Base-by-base conservation (phyloP, 2,113 vertebrate genomes). In the Ibidorhyncha struthersii region DNA sequence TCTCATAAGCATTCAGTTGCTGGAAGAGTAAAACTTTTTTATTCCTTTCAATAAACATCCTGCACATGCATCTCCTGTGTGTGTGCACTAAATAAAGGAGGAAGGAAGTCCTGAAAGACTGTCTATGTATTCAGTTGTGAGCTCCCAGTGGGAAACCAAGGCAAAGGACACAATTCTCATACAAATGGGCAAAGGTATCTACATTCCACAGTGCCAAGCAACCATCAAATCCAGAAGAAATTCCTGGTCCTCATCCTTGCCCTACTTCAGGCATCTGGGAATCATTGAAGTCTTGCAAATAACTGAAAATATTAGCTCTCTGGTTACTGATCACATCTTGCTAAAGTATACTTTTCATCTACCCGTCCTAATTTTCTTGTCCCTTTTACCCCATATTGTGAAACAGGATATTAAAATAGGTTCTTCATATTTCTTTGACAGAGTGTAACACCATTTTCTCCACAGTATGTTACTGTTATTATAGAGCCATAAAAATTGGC, bases 171-270 rank as follows among this genome's bases (percentile, higher is more conserved):
- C 65, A 67, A 10, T 79, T 85, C 61, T 72, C 32, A 49, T 15
- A 87, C 40, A 82, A 80, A 70, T 36, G 89, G 91, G 81, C 93
- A 97, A 97, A 97, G 91, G 89, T 97, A 70, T 58, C 91, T 34
- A 22, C 95, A 95, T 97, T 94, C 94, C 96, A 87, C 89, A 77
- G 77, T 81, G 93, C 86, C 89, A 91, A 70, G 91, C 89, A 96
- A 87, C 91, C 93, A 85, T 91, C 89, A 96, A 89, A 95, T 87
- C 94, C 91, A 87, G 58, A 76, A 89, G 81, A 76, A 89, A 92
- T 89, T 84, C 80, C 73, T 65, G 55, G 63, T 77, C 65, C 36
- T 95, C 55, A 86, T 94, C 73, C 73, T 78, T 96, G 73, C 73
- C 56, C 65, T 82, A 23, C 40, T 89, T 82, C 25, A 94, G 69